Percentiles rank a stretch among this genome's conserved stretches.
Conservation (phyloP, 2,113 vertebrate genomes). For the Cranoglanis bouderius region DNA sequence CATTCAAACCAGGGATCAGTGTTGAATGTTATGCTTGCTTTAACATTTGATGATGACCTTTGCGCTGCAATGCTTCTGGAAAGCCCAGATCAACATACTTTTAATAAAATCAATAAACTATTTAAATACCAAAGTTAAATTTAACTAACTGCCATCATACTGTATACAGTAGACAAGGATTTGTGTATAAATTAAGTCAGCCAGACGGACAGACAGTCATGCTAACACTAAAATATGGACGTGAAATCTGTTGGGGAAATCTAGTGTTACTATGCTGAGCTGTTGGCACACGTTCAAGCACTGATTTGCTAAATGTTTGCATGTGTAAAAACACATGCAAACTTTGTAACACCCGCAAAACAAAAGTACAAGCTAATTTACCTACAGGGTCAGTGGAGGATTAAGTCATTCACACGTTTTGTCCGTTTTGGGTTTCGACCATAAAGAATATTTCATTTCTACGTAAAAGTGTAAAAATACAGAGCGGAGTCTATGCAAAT, state of each 20-base stretch:
- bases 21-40: too few species aligned
- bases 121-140: slow-evolving; percentile 3
- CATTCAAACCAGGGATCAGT: background rate
- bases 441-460: background rate
- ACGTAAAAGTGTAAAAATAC: background rate
- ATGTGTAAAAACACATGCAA: slow-evolving; percentile 35
- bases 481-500: background rate
- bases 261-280: slow-evolving; percentile 1
- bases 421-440: background rate
- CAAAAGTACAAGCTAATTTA: slow-evolving; percentile 30
- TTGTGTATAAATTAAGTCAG: background rate
- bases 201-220: slow-evolving; percentile 4
- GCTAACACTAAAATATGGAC: background rate
- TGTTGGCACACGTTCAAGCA: slow-evolving; percentile 3
- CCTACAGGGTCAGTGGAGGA: slow-evolving; percentile 26
- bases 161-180: background rate
- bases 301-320: slow-evolving; percentile 20
- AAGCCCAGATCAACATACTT: background rate
- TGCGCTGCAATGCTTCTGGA: background rate
- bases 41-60: background rate
- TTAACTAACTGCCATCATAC: background rate
- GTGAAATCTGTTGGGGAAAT: slow-evolving; percentile 10
- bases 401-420: slow-evolving; percentile 1
- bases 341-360: slow-evolving; percentile 27
- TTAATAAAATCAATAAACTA: slow-evolving; percentile 12